Evolutionary conservation across 2,888 invertebrate species (phyloP).

Genomic region (Argyresthia goedartella): DNA sequence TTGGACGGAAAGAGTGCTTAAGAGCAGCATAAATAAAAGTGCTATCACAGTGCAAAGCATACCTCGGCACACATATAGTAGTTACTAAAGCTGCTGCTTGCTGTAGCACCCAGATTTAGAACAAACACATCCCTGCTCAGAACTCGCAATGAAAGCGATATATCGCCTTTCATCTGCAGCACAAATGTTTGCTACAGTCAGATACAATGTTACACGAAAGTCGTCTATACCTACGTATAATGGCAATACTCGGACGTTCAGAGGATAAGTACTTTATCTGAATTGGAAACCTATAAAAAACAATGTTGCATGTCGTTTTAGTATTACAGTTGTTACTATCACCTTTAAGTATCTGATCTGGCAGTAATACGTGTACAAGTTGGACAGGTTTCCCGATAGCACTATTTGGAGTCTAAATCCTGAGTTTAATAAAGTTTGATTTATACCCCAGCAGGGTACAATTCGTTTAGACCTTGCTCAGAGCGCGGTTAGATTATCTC

Average conservation of each 20-base stretch:
- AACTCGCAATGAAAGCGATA: constrained; percentile 24
- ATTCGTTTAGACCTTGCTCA: constrained; percentile 3
- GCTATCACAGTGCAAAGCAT: constrained; percentile 40
- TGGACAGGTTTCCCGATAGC: not conserved
- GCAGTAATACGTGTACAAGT: not conserved
- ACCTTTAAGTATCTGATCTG: too few species aligned
- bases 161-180: constrained; percentile 8
- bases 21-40: constrained; percentile 32
- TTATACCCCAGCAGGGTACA: constrained; percentile 7
- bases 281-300: not conserved
- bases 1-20: constrained; percentile 30
- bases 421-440: constrained; percentile 6
- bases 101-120: constrained; percentile 26
- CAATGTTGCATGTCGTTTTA: not conserved
- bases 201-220: not conserved
- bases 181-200: constrained; percentile 5
- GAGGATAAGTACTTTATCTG: not conserved
- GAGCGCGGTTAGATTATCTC: constrained; percentile 3
- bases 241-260: not conserved
- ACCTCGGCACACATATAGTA: constrained; percentile 25
- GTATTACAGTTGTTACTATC: too few species aligned
- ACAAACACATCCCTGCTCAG: constrained; percentile 25
- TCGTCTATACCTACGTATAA: too few species aligned
- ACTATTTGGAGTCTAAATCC: not conserved
- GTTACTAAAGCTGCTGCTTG: constrained; percentile 8